These are phyloP conservation scores for Athrips mouffetella DNA, from an alignment of 2,888 invertebrate species.

Conservation along the genomic window DNA sequence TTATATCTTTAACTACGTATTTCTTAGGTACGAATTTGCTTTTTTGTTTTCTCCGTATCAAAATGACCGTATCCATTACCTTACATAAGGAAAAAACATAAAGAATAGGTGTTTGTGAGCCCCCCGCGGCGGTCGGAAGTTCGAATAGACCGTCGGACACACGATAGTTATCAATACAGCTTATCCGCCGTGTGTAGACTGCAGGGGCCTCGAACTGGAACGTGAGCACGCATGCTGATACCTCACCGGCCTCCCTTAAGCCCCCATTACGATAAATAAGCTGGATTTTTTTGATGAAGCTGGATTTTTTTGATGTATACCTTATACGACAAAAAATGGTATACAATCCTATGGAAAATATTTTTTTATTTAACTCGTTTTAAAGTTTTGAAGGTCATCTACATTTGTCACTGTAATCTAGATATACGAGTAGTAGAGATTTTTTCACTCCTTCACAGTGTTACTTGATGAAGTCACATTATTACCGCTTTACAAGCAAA, in stretches of 20 bases:
- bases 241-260: neutral
- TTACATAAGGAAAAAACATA: neutral
- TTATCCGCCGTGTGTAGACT: slow-evolving; percentile 5
- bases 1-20: too few species aligned
- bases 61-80: neutral
- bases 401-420: too few species aligned
- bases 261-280: neutral
- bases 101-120: slow-evolving; percentile 12
- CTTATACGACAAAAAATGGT: too few species aligned
- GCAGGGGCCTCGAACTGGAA: neutral
- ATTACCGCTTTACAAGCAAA: too few species aligned
- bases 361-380: too few species aligned
- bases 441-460: too few species aligned
- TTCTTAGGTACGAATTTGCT: too few species aligned
- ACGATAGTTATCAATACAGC: slow-evolving; percentile 22
- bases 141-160: slow-evolving; percentile 13
- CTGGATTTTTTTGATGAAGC: neutral
- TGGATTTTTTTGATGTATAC: too few species aligned
- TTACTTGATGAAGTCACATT: too few species aligned
- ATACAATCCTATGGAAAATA: too few species aligned
- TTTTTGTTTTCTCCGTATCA: neutral
- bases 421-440: too few species aligned
- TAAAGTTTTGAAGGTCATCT: too few species aligned
- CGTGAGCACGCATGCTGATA: slow-evolving; percentile 2
- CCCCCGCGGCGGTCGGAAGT: slow-evolving; percentile 14